A percentile compares a stretch with the other conserved stretches of the same genome.
phyloP scores from a whole-genome alignment of 1,140 invertebrate species.

The Pollicipes pollicipes region DNA sequence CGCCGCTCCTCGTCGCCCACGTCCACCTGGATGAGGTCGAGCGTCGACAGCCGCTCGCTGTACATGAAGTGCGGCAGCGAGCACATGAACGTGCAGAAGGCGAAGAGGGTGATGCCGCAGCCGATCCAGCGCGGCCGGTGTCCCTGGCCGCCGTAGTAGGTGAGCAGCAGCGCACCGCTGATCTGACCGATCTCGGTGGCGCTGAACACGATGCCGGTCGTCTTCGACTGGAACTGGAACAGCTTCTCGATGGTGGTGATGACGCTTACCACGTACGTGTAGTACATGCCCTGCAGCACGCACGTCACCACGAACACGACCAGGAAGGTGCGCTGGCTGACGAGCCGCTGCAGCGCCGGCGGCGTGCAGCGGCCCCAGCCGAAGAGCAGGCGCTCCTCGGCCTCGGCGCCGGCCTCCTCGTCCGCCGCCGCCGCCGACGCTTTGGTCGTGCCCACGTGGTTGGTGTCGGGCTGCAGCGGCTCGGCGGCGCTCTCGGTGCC shows the following conservation, averaged over 20 bases:
- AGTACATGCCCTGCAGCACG: constrained; percentile 83
- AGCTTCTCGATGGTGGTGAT: constrained; percentile 94
- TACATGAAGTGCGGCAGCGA: constrained; percentile 36
- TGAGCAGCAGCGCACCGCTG: constrained; percentile 54
- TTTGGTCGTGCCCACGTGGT: too few relatives aligned
- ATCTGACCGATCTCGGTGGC: constrained; percentile 91
- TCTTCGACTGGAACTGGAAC: constrained; percentile 86
- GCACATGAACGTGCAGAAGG: constrained; percentile 67
- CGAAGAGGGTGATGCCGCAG: constrained; percentile 77
- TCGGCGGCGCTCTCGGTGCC: too few relatives aligned
- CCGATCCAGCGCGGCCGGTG: constrained; percentile 93
- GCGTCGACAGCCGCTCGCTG: constrained; percentile 3
- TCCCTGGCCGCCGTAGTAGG: constrained; percentile 81
- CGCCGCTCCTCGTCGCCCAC: too few relatives aligned
- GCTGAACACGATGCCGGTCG: constrained; percentile 79
- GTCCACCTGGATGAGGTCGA: too few relatives aligned
- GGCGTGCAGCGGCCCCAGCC: background rate
- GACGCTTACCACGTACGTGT: constrained; percentile 87
- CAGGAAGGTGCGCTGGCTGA: constrained; percentile 76
- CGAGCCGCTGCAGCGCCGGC: constrained; percentile 36
- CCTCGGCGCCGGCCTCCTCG: too few relatives aligned
- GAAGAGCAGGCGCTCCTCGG: background rate
- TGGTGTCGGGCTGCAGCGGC: too few relatives aligned
- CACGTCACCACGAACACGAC: constrained; percentile 70
- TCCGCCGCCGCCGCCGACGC: too few relatives aligned